Evolutionary conservation across 2,888 invertebrate species (phyloP), one percentile per base, ranked within the genome.

Genomic region (Zygothrica quintamaculata): DNA sequence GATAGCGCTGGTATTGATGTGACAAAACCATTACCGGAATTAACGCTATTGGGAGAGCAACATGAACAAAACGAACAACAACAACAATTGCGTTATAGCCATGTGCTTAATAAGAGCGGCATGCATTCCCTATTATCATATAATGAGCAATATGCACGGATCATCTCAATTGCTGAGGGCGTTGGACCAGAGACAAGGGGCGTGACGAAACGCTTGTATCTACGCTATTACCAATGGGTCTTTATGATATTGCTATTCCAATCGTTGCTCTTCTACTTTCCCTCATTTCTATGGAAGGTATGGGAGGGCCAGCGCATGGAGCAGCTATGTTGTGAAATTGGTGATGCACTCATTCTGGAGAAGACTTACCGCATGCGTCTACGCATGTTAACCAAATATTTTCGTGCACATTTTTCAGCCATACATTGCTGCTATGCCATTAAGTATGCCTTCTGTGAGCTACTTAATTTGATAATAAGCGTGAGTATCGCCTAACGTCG

Each of bases 391-490:
- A 67, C 74, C 6, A 79, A 77, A 25, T 89, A 89, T 50, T 89
- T 89, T 29, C 74, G 73, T 1, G 53, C 74, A 0, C 75, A 74
- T 2, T 85, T 84, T 39, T 58, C 59, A 4, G 64, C 73, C 25
- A 68, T 87, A 7, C 89, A 90, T 40, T 75, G 74, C 15, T 82
- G 75, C 84, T 95, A 95, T 82, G 94, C 94, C 0, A 84, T 93
- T 53, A 92, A 94, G 68, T 95, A 93, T 88, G 92, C 93, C 46
- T 90, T 94, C 77, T 96, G 95, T 77, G 96, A 96, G 91, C 65
- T 94, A 4, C 92, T 96, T 65, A 96, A 96, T 90, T 93, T 96
- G 74, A 22, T 92, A 29, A 95, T 95, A 91, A 94, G 94, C 90
- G 95, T 95, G 91, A 93, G 94, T 92, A 65, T 53, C 44, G 2